A percentile compares a stretch with the other conserved stretches of the same genome.
phyloP scores from a whole-genome alignment of 2,113 vertebrate species.

The Pogona vitticeps region DNA sequence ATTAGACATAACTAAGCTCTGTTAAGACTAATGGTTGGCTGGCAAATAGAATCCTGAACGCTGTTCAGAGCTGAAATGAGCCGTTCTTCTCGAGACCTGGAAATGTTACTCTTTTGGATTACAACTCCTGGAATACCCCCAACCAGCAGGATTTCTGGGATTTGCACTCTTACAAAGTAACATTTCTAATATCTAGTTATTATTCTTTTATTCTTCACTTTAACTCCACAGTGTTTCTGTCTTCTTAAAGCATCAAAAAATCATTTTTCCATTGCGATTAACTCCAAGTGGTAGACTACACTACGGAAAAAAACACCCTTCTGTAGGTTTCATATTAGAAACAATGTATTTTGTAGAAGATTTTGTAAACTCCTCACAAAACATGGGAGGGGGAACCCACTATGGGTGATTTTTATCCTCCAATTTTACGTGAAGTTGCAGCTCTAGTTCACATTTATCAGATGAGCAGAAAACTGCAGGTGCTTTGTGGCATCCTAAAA shows the following conservation, averaged over 20 bases:
- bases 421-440: not conserved
- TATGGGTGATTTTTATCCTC: not conserved
- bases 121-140: no score
- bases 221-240: not conserved
- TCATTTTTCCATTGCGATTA: not conserved
- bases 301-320: not conserved
- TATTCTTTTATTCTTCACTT: not conserved
- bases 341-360: not conserved
- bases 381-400: no score
- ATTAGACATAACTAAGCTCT: constrained; percentile 7
- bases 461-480: not conserved
- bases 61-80: not conserved
- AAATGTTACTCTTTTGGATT: no score
- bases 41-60: constrained; percentile 3
- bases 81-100: not conserved
- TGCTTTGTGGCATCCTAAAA: not conserved
- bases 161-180: no score
- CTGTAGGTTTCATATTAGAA: not conserved
- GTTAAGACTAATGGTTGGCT: not conserved
- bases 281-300: not conserved
- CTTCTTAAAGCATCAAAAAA: not conserved
- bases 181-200: no score
- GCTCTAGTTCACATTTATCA: not conserved
- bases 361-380: not conserved
- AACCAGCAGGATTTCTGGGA: no score